Evolutionary conservation across 2,797 vertebrate species (phyloP), one percentile per base, ranked within the genome.

Genomic region (Hydrophis major): DNA sequence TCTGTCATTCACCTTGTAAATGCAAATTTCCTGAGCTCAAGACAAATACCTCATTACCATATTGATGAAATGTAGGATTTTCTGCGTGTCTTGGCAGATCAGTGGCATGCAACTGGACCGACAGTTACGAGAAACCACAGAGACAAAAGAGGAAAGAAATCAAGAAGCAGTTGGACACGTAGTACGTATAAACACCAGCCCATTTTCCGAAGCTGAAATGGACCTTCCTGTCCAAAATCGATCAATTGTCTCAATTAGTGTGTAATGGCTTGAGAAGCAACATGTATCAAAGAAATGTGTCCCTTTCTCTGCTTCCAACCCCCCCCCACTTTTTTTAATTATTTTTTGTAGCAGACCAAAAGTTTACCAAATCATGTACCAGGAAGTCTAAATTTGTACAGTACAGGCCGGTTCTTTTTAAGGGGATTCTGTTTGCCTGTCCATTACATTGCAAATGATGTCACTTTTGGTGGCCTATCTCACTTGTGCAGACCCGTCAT

Each of bases 31-130:
- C 57, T 69, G 66, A 89, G 87, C 57, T 60, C 90, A 86, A 91
- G 87, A 93, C 87, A 89, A 91, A 93, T 86, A 86, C 47, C 61
- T 86, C 66, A 93, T 93, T 93, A 93, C 86, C 90, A 93, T 93
- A 91, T 88, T 93, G 90, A 93, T 93, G 69, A 86, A 86, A 93
- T 91, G 83, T 93, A 91, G 66, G 47, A 60, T 66, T 93, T 88
- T 83, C 63, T 91, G n/a, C 56, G 4, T 83, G 56, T 63, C 90
- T 86, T n/a, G 50, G 25, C 37, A 22, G 74, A 91, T 42, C 66
- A n/a, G 63, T 16, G 18, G 37, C 69, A 86, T 53, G 50, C 47
- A 83, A 47, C 60, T 78, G 86, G 25, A 86, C 66, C 69, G 25
- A 89, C 0, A 4, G n/a, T 59, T 86, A 91, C 87, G 25, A 60